These are phyloP conservation scores for Sinocyclocheilus grahami DNA, from an alignment of 2,113 vertebrate genomes.

Conservation along the genomic window DNA sequence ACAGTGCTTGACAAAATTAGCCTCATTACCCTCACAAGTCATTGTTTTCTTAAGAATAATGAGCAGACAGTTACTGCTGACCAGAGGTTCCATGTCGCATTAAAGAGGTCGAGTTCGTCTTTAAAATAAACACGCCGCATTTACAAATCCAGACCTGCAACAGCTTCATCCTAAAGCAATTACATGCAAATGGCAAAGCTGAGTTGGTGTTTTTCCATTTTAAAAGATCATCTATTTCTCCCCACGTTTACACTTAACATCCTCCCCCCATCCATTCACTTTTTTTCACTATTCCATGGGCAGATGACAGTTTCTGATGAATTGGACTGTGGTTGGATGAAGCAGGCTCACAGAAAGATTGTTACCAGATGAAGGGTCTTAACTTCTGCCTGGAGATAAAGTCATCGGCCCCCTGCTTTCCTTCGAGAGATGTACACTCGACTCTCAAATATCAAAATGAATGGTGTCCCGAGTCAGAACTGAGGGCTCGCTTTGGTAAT, in stretches of 20 bases:
- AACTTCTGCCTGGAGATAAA: slow-evolving; percentile 55
- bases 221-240: slow-evolving; percentile 71
- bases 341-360: slow-evolving; percentile 71
- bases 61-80: slow-evolving; percentile 54
- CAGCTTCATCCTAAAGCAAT: slow-evolving; percentile 67
- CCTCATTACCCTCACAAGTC: slow-evolving; percentile 64
- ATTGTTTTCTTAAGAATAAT: slow-evolving; percentile 66
- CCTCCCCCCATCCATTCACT: slow-evolving; percentile 8
- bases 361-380: slow-evolving; percentile 80
- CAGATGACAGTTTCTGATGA: slow-evolving; percentile 77
- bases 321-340: slow-evolving; percentile 75
- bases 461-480: slow-evolving; percentile 27
- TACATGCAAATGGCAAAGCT: slow-evolving; percentile 66
- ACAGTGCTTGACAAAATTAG: slow-evolving; percentile 61
- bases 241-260: slow-evolving; percentile 57
- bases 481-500: slow-evolving; percentile 6
- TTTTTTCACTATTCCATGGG: slow-evolving; percentile 54
- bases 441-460: slow-evolving; percentile 38
- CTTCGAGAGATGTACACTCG: slow-evolving; percentile 35
- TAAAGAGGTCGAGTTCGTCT: slow-evolving; percentile 59
- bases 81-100: slow-evolving; percentile 55
- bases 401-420: slow-evolving; percentile 30
- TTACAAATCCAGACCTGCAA: slow-evolving; percentile 54
- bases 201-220: slow-evolving; percentile 72
- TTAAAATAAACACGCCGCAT: slow-evolving; percentile 64